These are phyloP conservation scores for Clarias batrachus DNA, from an alignment of 2,113 vertebrate species.

Conservation along the genomic window DNA sequence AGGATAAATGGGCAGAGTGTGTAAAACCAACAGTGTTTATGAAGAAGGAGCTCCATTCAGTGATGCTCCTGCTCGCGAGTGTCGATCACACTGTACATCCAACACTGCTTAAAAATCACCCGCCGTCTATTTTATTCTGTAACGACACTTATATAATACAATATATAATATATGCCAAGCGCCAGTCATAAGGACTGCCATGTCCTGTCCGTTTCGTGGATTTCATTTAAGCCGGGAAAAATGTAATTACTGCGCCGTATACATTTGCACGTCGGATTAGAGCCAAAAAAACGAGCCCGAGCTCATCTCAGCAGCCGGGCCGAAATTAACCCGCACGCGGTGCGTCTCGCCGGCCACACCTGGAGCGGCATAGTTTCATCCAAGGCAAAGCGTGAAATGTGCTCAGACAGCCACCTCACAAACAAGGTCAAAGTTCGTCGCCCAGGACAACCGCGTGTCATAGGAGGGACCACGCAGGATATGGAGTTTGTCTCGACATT, in stretches of 20 bases:
- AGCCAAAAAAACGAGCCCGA: conserved; percentile 64
- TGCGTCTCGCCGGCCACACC: conserved; percentile 67
- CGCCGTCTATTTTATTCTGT: background rate
- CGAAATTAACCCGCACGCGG: conserved; percentile 57
- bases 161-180: background rate
- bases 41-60: conserved; percentile 48
- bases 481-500: conserved; percentile 44
- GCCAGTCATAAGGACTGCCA: conserved; percentile 3
- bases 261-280: conserved; percentile 59
- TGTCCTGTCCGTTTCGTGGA: conserved; percentile 7
- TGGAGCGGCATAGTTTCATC: conserved; percentile 69
- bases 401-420: conserved; percentile 72
- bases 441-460: conserved; percentile 64
- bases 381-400: conserved; percentile 73
- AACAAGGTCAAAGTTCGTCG: conserved; percentile 73
- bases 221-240: conserved; percentile 41
- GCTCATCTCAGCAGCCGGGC: conserved; percentile 40
- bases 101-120: background rate
- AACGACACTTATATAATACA: background rate
- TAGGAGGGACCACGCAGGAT: conserved; percentile 57
- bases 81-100: background rate
- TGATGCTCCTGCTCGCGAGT: background rate
- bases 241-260: conserved; percentile 57
- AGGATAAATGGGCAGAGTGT: conserved; percentile 90
- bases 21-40: conserved; percentile 75